Base-by-base conservation (phyloP, 2,888 invertebrate genomes). In the Panzeria rudis region DNA sequence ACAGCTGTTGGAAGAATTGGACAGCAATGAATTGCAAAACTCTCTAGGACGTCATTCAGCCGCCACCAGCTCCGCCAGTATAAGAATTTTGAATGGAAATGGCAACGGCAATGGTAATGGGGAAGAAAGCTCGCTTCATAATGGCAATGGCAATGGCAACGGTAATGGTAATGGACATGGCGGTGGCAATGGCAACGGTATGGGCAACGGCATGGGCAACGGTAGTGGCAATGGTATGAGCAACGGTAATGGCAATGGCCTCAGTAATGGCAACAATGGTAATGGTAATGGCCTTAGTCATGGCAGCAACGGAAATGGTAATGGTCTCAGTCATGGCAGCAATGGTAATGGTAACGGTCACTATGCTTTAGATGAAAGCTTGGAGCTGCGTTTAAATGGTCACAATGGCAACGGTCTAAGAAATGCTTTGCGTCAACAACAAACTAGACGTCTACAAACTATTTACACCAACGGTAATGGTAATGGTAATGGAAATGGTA, bases 1-100 rank as follows among this genome's bases (percentile, higher is more conserved):
- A 6, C 90, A 89, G 87, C 87, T 89, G 29, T 83, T 90, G 62
- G 87, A 89, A 13, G 87, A 89, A 29, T 86, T 89, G 20, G 89
- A 88, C 4, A 88, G 80, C 56, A 84, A 76, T 62, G 87, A 87
- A 59, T 64, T 81, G 20, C 83, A 80, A 50, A 83, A 83, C 17
- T 62, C 75, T n/a, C 29, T 80, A 13, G 5, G 75, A 41, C 41
- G 86, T 83, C 47, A 86, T 29, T 82, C 73, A 8, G 50, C 52
- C 44, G 77, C 69, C 17, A 80, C 75, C 11, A 78, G 77, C 32
- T 66, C 75, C 62, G 83, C 83, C 56, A 85, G 62, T 32, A 79
- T 85, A 35, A 78, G 85, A 64, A 80, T 75, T 84, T 83, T 86
- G 52, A 79, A 75, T 81, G 83, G 82, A 15, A 86, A 85, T 47